Percentiles rank a stretch among this genome's conserved stretches.
Conservation (phyloP, 1,140 invertebrate genomes). For the Drosophila cardini region DNA sequence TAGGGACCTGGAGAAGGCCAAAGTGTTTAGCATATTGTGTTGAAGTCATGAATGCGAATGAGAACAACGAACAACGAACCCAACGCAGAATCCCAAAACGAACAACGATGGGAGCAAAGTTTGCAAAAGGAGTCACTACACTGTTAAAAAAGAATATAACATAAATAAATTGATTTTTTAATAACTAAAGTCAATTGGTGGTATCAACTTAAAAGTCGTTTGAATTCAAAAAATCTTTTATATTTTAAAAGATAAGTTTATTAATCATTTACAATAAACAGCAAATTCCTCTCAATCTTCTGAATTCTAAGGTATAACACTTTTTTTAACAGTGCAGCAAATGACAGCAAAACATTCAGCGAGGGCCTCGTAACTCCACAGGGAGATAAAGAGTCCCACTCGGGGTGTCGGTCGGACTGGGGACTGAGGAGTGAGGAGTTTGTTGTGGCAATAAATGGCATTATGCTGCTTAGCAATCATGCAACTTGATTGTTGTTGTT, state of each 20-base stretch:
- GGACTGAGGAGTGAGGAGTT: constrained; percentile 17
- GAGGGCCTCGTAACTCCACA: background rate
- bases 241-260: too few relatives aligned
- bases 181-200: too few relatives aligned
- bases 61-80: constrained; percentile 1
- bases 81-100: constrained; percentile 4
- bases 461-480: constrained; percentile 81
- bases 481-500: constrained; percentile 64
- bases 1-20: constrained; percentile 4
- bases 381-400: too few relatives aligned
- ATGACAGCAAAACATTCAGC: background rate
- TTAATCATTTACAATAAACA: too few relatives aligned
- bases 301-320: too few relatives aligned
- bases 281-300: too few relatives aligned
- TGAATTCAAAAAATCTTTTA: too few relatives aligned
- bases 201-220: too few relatives aligned
- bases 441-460: constrained; percentile 79
- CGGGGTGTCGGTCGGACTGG: background rate
- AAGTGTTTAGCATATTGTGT: constrained; percentile 75
- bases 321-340: too few relatives aligned
- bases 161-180: too few relatives aligned
- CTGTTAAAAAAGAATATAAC: too few relatives aligned
- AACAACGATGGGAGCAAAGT: constrained; percentile 17
- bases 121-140: constrained; percentile 22
- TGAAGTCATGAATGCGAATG: constrained; percentile 72